Base-by-base conservation (phyloP, 2,797 vertebrate genomes). In the Sciaenops ocellatus region DNA sequence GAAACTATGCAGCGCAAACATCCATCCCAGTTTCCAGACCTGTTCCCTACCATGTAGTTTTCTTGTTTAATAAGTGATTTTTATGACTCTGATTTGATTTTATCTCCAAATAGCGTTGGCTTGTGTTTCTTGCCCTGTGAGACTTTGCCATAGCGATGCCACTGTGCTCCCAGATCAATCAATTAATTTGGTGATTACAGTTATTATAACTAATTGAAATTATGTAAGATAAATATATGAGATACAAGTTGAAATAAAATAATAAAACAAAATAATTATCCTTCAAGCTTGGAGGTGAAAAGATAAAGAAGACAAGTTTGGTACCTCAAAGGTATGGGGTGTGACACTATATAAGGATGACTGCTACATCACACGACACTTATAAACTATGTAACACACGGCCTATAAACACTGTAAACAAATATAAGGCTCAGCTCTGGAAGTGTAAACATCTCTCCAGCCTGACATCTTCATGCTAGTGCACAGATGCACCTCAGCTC, bases 401-500 rank as follows among this genome's bases (percentile, higher is more conserved):
- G 16, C 54, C n/a, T 68, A n/a, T 24, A 66, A 72, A 46, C 2
- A 15, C 20, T 42, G 22, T 51, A 52, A 73, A 70, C 4, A 0
- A 59, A 69, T 48, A 17, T 44, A 42, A 4, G 38, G 0, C 26
- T 73, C 41, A 15, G 18, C 51, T 82, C 41, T 66, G 20, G 65
- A 41, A 41, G 62, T 41, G 57, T n/a, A 61, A 54, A 71, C 69
- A 83, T 56, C 12, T 84, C 46, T 69, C 24, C n/a, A 69, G 59
- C 54, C 62, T 69, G 28, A 77, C 62, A 38, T 80, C 62, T 81
- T 75, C 24, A 46, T 85, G 51, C 64, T 46, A 16, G 63, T 72
- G 73, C 47, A 44, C 28, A 70, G 66, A 62, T 83, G 34, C 79
- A 85, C 60, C 84, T 85, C 90, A 52, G 71, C 61, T 79, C 60